phyloP scores from a whole-genome alignment of 2,113 vertebrate species.

The Neogobius melanostomus region DNA sequence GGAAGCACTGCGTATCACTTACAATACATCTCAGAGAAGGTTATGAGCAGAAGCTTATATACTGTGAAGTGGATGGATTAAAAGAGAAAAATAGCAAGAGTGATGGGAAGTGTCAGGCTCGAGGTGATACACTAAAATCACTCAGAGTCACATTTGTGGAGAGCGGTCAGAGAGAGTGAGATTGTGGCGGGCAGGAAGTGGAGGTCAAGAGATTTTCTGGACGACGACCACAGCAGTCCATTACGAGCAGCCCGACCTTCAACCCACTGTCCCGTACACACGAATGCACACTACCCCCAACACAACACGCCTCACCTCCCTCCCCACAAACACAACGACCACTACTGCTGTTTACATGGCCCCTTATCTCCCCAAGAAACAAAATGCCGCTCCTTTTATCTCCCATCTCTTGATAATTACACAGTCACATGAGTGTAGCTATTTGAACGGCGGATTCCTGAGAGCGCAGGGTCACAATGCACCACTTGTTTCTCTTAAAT shows the following conservation, averaged over 20 bases:
- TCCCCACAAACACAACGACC: constrained; percentile 18
- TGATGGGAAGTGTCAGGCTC: constrained; percentile 28
- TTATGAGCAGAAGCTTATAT: neutral
- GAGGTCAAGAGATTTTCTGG: constrained; percentile 51
- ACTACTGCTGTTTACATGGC: constrained; percentile 32
- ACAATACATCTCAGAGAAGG: constrained; percentile 11
- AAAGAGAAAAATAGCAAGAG: constrained; percentile 34
- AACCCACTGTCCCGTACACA: constrained; percentile 38
- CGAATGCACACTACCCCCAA: constrained; percentile 15
- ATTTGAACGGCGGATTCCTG: constrained; percentile 33
- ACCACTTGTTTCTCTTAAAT: constrained; percentile 13
- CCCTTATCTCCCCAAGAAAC: constrained; percentile 44
- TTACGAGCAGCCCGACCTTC: constrained; percentile 55
- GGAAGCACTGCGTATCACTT: constrained; percentile 41
- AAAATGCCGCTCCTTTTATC: constrained; percentile 39
- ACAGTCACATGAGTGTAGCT: constrained; percentile 3
- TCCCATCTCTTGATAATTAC: constrained; percentile 35
- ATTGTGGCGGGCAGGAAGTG: constrained; percentile 46
- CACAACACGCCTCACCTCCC: neutral
- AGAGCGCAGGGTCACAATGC: constrained; percentile 39
- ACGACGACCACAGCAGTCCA: constrained; percentile 42
- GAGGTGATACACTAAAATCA: constrained; percentile 12
- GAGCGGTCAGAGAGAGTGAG: constrained; percentile 40
- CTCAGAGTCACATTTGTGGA: constrained; percentile 23
- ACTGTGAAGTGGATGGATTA: constrained; percentile 20